A percentile compares a stretch with the other conserved stretches of the same genome.
Conservation (phyloP, 1,140 invertebrate genomes). For the Hylyphantes graminicola region DNA sequence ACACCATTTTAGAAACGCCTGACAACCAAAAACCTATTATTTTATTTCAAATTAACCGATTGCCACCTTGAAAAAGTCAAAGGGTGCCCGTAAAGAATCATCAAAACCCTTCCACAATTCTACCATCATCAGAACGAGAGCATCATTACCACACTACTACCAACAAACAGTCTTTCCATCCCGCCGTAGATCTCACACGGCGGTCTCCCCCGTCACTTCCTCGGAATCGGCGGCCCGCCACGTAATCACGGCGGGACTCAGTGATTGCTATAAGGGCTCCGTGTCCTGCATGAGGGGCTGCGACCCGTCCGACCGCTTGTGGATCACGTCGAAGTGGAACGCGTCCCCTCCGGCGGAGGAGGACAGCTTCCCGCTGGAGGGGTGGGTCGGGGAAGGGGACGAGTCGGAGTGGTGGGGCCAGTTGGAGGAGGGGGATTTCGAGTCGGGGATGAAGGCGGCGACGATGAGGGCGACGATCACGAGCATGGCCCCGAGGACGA, state of each 20-base stretch:
- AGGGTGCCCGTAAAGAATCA: no score
- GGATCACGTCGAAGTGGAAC: conserved; percentile 59
- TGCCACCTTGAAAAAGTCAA: no score
- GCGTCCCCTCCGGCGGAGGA: conserved; percentile 4
- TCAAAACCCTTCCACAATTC: no score
- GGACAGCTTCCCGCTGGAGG: neutral
- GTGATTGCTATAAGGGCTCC: conserved; percentile 61
- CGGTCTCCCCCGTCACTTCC: conserved; percentile 41
- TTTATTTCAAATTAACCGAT: no score
- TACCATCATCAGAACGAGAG: neutral
- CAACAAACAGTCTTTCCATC: neutral
- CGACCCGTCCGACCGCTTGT: conserved; percentile 53
- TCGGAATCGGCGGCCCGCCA: conserved; percentile 36
- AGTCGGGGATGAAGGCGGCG: conserved; percentile 88
- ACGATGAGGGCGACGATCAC: conserved; percentile 95
- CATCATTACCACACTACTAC: no score
- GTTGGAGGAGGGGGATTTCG: neutral
- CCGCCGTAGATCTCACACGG: conserved; percentile 13
- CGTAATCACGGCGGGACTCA: conserved; percentile 16
- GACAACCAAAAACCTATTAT: no score
- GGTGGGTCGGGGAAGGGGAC: conserved; percentile 40
- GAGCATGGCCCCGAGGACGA: conserved; percentile 96
- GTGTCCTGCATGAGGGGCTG: conserved; percentile 61
- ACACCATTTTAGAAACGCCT: no score
- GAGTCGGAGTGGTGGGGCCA: conserved; percentile 45